Evolutionary conservation across 2,113 vertebrate genomes (phyloP), one percentile per base, ranked within the genome.

Genomic region (Xiphophorus couchianus): DNA sequence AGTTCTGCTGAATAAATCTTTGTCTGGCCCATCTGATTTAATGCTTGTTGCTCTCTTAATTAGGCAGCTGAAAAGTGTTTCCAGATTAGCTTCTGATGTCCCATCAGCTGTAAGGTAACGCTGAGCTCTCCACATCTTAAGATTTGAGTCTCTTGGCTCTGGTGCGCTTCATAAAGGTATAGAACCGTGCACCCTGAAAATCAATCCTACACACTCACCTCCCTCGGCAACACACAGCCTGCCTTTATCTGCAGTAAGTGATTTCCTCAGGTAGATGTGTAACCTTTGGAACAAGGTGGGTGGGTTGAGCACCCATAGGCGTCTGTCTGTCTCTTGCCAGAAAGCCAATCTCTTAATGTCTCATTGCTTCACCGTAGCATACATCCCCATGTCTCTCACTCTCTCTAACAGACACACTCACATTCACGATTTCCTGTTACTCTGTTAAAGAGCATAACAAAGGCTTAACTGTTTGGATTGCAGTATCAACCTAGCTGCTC

Each of bases 311-410:
- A 86, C 80, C 74, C 77, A 64, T 65, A 84, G 94, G 93, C 92
- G 92, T 93, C 92, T 88, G 87, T 88, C 90, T 93, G 93, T 93
- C 93, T 93, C 92, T 84, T 76, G 83, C 84, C 88, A 89, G 92
- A 93, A 93, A 94, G 85, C 88, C 88, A 93, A 94, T 94, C 92
- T 90, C 85, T 82, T 66, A 87, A 78, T 82, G 88, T 86, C 80
- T 88, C 48, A 80, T 80, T 86, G 72, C 81, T 81, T 66, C 74
- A 73, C 65, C 72, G 74, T 69, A 76, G 65, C 31, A 67, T 80
- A 77, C 80, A 85, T 88, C 82, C 76, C 58, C 27, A 1, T 76
- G 51, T 39, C 68, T 27, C 62, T 15, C 58, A 67, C 29, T 76
- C 70, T 28, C 65, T 22, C 29, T 5, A 2, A 64, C 28, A 73